Base-by-base conservation (phyloP, 2,888 invertebrate genomes). In the Lumbricus terrestris region DNA sequence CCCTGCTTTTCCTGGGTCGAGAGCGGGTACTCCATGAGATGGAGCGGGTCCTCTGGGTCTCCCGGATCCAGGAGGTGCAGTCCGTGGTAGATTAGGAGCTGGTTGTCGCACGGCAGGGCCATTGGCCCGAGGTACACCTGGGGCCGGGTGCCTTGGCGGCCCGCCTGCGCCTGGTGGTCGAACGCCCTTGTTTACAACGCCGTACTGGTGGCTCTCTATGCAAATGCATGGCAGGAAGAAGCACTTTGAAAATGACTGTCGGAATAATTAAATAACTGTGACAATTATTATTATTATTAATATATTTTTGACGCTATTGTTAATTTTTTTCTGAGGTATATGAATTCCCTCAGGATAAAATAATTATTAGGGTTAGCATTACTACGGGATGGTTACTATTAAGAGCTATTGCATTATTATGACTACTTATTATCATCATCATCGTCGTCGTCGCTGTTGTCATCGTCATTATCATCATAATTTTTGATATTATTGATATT, bases 11-110 rank as follows among this genome's bases (percentile, higher is more conserved):
- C 85, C 85, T 85, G 85, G 85, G 23, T 85, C 85, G 20, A 85
- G 85, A 8, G 85, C 85, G 18, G 85, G 85, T 4, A 85, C 85
- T 15, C 11, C 34, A 0, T 85, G 85, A 34, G 85, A 37, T 35
- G 85, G 85, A 85, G 13, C 37, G 18, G 85, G 85, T 35, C 3
- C 35, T 37, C 85, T 34, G 20, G 89, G 89, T 37, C 89, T 33
- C 18, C 54, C 89, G 69, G 89, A 42, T 18, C 89, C 89, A 15
- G 85, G 85, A 85, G 85, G 85, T 23, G 85, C 85, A 18, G 20
- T 23, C 37, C 85, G 34, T 37, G 85, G 85, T 23, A 85, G 85
- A 34, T 34, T 34, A 85, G 85, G 85, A 18, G 37, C 85, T 18
- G 85, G 85, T 37, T 35, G 34, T 11, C 85, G 85, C 16, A 85